Percentiles rank a stretch among this genome's conserved stretches.
These are phyloP conservation scores for Folsomia candida DNA, from an alignment of 2,888 invertebrate species.

Conservation along the genomic window DNA sequence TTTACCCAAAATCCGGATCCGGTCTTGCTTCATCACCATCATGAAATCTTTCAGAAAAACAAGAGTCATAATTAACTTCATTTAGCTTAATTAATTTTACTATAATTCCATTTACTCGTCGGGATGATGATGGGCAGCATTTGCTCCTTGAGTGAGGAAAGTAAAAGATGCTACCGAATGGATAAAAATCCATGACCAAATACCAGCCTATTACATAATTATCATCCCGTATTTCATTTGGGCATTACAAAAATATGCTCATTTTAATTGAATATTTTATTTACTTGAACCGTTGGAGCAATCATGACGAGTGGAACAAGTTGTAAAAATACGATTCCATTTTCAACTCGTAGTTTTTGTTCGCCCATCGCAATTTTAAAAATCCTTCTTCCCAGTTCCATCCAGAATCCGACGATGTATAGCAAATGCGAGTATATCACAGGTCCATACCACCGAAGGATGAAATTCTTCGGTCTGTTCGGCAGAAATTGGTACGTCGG, in stretches of 20 bases:
- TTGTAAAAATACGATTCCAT: conserved; percentile 32
- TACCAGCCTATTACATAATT: conserved; percentile 13
- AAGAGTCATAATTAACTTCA: background rate
- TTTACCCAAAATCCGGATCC: conserved; percentile 51
- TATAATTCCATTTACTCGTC: conserved; percentile 56
- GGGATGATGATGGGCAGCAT: conserved; percentile 77
- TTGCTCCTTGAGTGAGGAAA: conserved; percentile 64
- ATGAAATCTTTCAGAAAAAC: conserved; percentile 39
- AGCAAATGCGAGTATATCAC: conserved; percentile 57
- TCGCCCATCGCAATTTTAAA: conserved; percentile 22
- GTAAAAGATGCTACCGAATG: conserved; percentile 36
- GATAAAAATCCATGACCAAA: conserved; percentile 38
- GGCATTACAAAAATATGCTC: too few relatives aligned
- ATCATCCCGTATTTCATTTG: too few relatives aligned
- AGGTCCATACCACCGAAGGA: conserved; percentile 52
- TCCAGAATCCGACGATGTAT: conserved; percentile 25
- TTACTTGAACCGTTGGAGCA: conserved; percentile 27
- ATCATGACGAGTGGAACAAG: conserved; percentile 25
- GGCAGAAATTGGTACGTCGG: conserved; percentile 63
- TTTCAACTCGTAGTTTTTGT: conserved; percentile 26
- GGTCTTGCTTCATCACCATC: conserved; percentile 50
- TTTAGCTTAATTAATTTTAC: conserved; percentile 50
- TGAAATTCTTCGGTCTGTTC: conserved; percentile 39
- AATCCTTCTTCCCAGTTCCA: conserved; percentile 26
- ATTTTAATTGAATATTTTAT: too few relatives aligned